Base-by-base conservation (phyloP, 2,888 invertebrate genomes). In the Oligia strigilis region DNA sequence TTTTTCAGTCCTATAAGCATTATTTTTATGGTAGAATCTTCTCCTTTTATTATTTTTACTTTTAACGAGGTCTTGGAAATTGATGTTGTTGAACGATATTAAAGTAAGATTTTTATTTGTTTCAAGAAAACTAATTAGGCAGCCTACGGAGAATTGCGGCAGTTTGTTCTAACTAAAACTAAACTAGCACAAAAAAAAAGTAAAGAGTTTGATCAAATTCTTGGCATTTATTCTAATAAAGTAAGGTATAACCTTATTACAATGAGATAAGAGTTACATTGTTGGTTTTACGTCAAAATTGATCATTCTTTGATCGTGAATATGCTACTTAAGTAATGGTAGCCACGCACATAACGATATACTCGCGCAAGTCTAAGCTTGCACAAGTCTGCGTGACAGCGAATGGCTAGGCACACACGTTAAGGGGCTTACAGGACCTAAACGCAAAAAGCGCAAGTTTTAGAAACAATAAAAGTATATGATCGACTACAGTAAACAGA, bases 1-100 rank as follows among this genome's bases (percentile, higher is more conserved):
- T 81, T 80, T 79, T 80, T 77, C 83, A 72, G 80, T 70, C 55
- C 76, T 80, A 64, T 77, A 75, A 81, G 65, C 73, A 84, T 77
- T 72, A 84, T 84, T 84, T 81, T 77, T 65, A 79, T 72, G 66
- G 74, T 72, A 9, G 60, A 72, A 64, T 69, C 83, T 71, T 82
- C 73, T 29, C 49, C 58, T 78, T 86, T 74, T 67, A 72, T 73
- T 29, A 29, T 29, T 29, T 29, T 86, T 73, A 82, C 86, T 86
- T 78, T 82, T 60, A 78, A 82, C 66, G 65, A 82, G 73, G 58
- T 77, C 62, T 66, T 52, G 36, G 67, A 71, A 85, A 73, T 77
- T 73, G 72, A 85, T 85, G 77, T 62, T 49, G 67, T 40, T 72
- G 4, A 8, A 13, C n/a, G 69, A 69, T 64, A 77, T 40, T 40